Conservation (phyloP, 2,797 vertebrate species). For the Otus scops region DNA sequence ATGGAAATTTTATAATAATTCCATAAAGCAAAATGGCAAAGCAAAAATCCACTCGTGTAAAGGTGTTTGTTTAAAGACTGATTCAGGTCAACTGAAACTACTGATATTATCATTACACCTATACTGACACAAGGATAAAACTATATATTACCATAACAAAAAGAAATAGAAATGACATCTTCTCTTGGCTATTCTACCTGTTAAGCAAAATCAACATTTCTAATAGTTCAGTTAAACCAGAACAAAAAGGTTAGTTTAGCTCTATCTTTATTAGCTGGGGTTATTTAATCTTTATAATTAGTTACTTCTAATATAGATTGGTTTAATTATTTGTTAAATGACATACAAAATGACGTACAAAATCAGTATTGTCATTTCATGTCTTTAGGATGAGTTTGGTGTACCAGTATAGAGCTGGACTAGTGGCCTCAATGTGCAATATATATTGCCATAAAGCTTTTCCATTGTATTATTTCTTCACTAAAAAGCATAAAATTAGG, state of each 20-base stretch:
- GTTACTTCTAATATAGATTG: background rate
- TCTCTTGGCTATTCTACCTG: background rate
- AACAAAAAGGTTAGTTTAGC: background rate
- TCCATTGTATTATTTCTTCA: background rate
- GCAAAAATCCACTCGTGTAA: background rate
- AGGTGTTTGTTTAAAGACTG: background rate
- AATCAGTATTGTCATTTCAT: background rate
- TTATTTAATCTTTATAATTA: background rate
- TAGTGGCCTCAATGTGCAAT: background rate
- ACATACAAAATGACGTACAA: fast-evolving
- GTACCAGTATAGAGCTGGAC: background rate
- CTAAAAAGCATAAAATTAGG: background rate
- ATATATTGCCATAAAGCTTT: fast-evolving
- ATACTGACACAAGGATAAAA: background rate
- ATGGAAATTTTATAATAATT: background rate
- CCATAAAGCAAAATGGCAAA: background rate
- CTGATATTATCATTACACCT: background rate
- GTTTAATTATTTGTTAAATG: background rate
- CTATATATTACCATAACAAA: background rate
- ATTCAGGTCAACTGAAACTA: background rate
- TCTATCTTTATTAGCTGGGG: background rate
- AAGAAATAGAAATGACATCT: background rate
- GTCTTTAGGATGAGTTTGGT: background rate
- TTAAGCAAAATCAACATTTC: background rate
- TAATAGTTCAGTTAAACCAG: background rate